Evolutionary conservation across 2,797 vertebrate species (phyloP).

Genomic region (Eulemur mongoz): DNA sequence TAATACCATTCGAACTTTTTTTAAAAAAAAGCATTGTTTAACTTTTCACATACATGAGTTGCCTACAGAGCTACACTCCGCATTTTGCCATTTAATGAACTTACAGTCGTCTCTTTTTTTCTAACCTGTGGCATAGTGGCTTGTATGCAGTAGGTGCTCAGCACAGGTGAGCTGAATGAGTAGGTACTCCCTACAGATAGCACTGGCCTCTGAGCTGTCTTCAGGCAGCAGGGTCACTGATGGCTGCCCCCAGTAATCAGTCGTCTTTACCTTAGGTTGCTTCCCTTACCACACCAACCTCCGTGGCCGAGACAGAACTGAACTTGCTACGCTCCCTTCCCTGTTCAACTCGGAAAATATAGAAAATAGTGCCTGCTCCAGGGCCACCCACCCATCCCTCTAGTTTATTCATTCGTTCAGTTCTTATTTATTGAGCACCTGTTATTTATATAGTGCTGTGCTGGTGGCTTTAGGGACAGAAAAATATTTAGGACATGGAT

Average conservation of each 20-base stretch:
- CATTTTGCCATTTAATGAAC: background rate
- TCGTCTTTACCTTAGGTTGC: background rate
- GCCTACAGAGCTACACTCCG: background rate
- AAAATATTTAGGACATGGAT: background rate
- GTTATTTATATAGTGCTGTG: background rate
- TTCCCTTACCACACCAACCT: background rate
- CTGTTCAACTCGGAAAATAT: background rate
- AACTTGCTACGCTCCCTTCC: background rate
- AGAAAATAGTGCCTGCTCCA: background rate
- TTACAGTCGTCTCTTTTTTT: background rate
- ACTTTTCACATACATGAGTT: background rate
- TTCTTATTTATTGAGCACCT: background rate
- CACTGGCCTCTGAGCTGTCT: background rate
- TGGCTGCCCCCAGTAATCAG: background rate
- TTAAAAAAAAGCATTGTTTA: background rate
- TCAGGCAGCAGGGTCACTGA: background rate
- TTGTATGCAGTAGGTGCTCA: background rate
- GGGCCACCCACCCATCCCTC: background rate
- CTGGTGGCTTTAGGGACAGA: background rate
- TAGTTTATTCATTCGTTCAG: background rate
- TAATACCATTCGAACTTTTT: background rate
- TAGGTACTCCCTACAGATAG: background rate
- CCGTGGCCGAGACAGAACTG: background rate
- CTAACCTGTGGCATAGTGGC: background rate
- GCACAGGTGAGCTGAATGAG: background rate